These are phyloP conservation scores for Oscheius sp. DNA, from an alignment of 1,140 invertebrate species.

Conservation along the genomic window DNA sequence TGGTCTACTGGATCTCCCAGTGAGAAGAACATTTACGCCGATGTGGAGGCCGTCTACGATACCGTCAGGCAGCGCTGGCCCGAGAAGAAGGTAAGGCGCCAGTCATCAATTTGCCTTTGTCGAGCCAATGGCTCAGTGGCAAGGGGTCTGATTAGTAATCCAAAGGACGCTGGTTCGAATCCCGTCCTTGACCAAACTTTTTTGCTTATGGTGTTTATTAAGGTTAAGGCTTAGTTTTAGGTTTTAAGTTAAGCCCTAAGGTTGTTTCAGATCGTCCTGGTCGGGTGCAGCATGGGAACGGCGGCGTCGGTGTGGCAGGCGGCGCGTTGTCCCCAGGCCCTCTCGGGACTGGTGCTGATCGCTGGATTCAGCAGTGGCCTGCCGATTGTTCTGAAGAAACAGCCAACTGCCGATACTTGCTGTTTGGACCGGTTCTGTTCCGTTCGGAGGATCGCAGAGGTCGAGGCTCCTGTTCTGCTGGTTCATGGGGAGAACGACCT, in stretches of 20 bases:
- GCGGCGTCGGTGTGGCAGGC: conserved; percentile 18
- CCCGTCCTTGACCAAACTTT: too few relatives aligned
- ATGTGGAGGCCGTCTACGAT: conserved; percentile 29
- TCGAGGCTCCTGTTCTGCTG: conserved; percentile 5
- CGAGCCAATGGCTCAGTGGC: too few relatives aligned
- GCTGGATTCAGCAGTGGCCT: conserved; percentile 34
- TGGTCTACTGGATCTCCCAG: background rate
- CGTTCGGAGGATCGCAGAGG: background rate
- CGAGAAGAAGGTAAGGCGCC: conserved; percentile 21
- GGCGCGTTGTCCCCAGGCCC: conserved; percentile 10
- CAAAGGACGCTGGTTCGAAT: too few relatives aligned
- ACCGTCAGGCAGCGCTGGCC: background rate
- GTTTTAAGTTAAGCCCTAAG: too few relatives aligned
- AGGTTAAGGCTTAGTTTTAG: too few relatives aligned
- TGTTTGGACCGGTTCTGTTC: conserved; percentile 16
- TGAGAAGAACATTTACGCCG: conserved; percentile 34
- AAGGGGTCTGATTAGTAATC: too few relatives aligned
- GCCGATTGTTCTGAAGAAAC: conserved; percentile 14
- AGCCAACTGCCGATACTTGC: background rate
- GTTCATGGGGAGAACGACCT: background rate
- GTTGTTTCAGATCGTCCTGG: conserved; percentile 35
- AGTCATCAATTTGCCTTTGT: too few relatives aligned
- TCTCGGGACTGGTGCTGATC: conserved; percentile 30
- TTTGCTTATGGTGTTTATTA: too few relatives aligned
- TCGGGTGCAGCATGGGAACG: conserved; percentile 37